Evolutionary conservation across 2,888 invertebrate genomes (phyloP).

Genomic region (Drosophila ochracea): DNA sequence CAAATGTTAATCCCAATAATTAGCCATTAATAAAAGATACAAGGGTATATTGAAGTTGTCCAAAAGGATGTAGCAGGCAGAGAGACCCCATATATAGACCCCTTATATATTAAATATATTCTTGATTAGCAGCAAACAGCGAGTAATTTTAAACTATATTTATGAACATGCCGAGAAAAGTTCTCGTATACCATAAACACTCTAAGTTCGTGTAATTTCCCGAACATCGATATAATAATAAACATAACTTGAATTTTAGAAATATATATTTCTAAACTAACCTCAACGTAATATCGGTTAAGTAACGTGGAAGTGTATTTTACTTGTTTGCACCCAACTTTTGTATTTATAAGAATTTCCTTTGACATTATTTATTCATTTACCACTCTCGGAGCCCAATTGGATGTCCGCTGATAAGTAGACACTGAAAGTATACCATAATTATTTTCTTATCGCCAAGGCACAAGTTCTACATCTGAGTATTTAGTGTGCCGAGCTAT

Average conservation of each 20-base stretch:
- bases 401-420: background rate
- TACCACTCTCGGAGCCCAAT: background rate
- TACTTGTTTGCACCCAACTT: background rate
- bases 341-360: background rate
- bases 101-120: background rate
- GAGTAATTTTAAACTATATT: background rate
- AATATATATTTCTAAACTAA: background rate
- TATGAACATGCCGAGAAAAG: background rate
- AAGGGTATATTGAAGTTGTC: background rate
- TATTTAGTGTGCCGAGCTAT: background rate
- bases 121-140: background rate
- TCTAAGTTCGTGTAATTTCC: background rate
- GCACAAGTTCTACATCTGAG: background rate
- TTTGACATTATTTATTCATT: background rate
- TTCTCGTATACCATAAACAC: background rate
- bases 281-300: background rate
- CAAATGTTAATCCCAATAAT: background rate
- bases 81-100: too few species aligned
- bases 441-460: conserved; percentile 1
- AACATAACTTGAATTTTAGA: fast-evolving
- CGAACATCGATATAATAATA: background rate
- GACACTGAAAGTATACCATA: background rate
- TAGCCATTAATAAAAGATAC: background rate
- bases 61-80: background rate
- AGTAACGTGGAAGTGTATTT: too few species aligned